A percentile compares a stretch with the other conserved stretches of the same genome.
Evolutionary conservation across 2,113 vertebrate species (phyloP).

Genomic region (Oriolus oriolus): DNA sequence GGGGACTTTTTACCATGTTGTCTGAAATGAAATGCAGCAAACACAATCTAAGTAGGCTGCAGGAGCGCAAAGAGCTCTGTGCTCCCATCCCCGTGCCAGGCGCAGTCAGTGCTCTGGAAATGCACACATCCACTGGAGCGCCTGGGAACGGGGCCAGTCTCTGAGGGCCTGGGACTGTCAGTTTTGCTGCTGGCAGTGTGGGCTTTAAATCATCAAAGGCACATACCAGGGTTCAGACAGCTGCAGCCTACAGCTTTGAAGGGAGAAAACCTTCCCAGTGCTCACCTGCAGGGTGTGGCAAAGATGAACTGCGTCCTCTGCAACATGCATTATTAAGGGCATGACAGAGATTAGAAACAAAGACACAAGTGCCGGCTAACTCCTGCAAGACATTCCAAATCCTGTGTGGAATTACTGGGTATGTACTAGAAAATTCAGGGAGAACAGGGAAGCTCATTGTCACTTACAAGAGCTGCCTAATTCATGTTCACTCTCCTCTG

Average conservation of each 20-base stretch:
- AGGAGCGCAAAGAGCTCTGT: neutral
- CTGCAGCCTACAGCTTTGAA: neutral
- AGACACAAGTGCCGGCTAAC: neutral
- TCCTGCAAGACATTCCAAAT: neutral
- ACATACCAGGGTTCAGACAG: neutral
- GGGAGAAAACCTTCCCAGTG: neutral
- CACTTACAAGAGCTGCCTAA: neutral
- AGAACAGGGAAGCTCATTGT: neutral
- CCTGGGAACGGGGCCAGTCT: neutral
- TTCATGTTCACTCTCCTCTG: neutral
- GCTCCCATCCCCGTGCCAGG: neutral
- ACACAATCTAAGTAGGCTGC: neutral
- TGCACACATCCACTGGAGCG: fast-evolving
- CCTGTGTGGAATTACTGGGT: neutral
- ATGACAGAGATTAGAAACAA: neutral
- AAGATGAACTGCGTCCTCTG: neutral
- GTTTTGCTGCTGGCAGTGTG: neutral
- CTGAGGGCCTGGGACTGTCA: too few species aligned
- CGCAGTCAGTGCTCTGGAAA: neutral
- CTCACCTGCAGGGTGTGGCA: neutral
- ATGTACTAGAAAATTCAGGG: neutral
- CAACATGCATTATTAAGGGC: neutral
- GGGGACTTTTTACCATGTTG: neutral
- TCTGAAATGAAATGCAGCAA: neutral
- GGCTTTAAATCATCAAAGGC: neutral